A percentile compares a stretch with the other conserved stretches of the same genome.
These are phyloP conservation scores for Dasypus novemcinctus DNA, from an alignment of 2,113 vertebrate genomes.

Conservation along the genomic window DNA sequence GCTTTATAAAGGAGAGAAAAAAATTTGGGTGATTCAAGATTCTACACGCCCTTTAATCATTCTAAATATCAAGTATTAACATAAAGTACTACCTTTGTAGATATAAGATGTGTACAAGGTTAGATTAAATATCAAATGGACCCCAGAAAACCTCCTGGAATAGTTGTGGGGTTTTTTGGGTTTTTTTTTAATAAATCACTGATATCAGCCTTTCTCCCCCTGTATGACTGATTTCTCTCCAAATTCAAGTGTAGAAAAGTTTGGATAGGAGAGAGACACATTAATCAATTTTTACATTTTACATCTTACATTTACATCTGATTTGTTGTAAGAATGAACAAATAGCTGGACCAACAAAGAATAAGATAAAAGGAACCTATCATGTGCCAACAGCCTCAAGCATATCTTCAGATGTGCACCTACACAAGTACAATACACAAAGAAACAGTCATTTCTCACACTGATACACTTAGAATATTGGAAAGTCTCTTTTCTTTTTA, in stretches of 20 bases:
- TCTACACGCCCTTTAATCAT: neutral
- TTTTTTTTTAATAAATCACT: neutral
- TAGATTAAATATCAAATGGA: neutral
- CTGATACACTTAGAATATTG: neutral
- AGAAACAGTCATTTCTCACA: neutral
- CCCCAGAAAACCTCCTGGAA: neutral
- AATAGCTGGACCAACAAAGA: neutral
- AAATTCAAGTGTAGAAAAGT: slow-evolving; percentile 33
- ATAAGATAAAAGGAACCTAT: too few species aligned
- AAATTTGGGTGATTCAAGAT: neutral
- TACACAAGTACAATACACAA: neutral
- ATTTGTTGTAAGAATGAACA: neutral
- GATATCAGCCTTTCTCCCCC: neutral
- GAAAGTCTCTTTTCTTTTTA: neutral
- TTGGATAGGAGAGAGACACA: neutral
- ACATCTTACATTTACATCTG: neutral
- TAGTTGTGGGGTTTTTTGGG: neutral
- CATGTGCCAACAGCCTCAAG: neutral
- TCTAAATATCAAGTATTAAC: slow-evolving; percentile 9
- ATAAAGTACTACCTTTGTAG: neutral
- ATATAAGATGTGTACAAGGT: neutral
- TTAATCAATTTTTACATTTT: neutral
- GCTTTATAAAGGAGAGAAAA: neutral
- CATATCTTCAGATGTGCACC: neutral
- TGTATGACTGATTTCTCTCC: neutral